Percentiles rank a stretch among this genome's conserved stretches.
Evolutionary conservation across 2,113 vertebrate genomes (phyloP).

Genomic region (Raja brachyura): DNA sequence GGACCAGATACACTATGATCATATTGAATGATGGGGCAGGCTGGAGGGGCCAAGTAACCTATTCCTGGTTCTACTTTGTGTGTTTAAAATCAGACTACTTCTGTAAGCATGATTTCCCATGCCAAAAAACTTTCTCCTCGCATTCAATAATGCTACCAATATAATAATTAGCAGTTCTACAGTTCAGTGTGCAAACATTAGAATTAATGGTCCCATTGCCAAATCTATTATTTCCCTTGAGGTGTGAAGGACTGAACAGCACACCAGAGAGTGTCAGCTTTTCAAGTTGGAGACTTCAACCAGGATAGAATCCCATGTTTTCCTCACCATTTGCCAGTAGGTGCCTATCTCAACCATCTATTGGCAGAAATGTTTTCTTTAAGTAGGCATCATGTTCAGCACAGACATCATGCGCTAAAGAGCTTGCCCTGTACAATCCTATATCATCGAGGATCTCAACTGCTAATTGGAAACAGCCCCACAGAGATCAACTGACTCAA

Average conservation of each 20-base stretch:
- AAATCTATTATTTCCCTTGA: neutral
- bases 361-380: neutral
- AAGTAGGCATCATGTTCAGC: no score
- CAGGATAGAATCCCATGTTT: neutral
- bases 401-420: no score
- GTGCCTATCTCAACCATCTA: neutral
- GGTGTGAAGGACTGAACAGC: no score
- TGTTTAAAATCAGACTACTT: neutral
- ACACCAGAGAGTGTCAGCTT: neutral
- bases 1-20: no score
- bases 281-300: neutral
- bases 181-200: neutral
- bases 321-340: neutral
- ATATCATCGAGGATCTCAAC: no score
- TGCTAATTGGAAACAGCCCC: neutral
- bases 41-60: no score
- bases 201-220: neutral
- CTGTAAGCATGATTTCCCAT: neutral
- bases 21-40: no score
- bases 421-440: no score
- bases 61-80: no score
- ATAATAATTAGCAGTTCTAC: neutral
- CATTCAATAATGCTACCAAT: neutral
- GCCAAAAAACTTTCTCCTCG: neutral
- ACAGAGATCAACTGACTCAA: neutral